Conservation (phyloP, 2,888 invertebrate species). For the Homarus gammarus region DNA sequence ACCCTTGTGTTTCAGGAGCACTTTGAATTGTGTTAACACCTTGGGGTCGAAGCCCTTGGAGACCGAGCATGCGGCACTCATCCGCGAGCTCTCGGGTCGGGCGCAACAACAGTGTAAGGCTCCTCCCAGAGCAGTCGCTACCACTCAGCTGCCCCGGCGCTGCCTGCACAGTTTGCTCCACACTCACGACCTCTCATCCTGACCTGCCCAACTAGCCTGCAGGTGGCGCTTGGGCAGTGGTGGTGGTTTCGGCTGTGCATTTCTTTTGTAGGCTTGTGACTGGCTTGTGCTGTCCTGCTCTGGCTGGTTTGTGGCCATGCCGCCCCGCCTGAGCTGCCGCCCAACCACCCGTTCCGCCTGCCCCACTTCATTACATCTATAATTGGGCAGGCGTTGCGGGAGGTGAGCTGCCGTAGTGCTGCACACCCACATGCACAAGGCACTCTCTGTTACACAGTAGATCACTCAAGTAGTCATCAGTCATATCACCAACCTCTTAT, state of each 20-base stretch:
- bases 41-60: slow-evolving; percentile 74
- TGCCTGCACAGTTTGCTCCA: slow-evolving; percentile 27
- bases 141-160: slow-evolving; percentile 7
- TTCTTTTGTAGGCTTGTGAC: slow-evolving; percentile 54
- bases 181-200: neutral
- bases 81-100: slow-evolving; percentile 71
- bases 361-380: neutral
- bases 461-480: neutral
- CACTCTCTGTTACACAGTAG: slow-evolving; percentile 11
- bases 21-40: slow-evolving; percentile 76
- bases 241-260: slow-evolving; percentile 33
- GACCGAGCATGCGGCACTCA: slow-evolving; percentile 75
- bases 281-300: slow-evolving; percentile 52
- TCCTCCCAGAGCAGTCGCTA: slow-evolving; percentile 21
- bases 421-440: slow-evolving; percentile 50
- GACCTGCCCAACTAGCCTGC: slow-evolving; percentile 13
- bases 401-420: slow-evolving; percentile 49
- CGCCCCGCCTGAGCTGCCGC: slow-evolving; percentile 54
- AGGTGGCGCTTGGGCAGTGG: slow-evolving; percentile 14
- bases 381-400: slow-evolving; percentile 21
- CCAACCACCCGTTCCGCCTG: slow-evolving; percentile 39
- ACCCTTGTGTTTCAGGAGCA: slow-evolving; percentile 71
- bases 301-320: slow-evolving; percentile 41
- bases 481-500: neutral
- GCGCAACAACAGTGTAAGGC: slow-evolving; percentile 75